Percentiles rank a stretch among this genome's conserved stretches.
phyloP scores from a whole-genome alignment of 2,797 vertebrate species.

The Dicrostonyx torquatus region DNA sequence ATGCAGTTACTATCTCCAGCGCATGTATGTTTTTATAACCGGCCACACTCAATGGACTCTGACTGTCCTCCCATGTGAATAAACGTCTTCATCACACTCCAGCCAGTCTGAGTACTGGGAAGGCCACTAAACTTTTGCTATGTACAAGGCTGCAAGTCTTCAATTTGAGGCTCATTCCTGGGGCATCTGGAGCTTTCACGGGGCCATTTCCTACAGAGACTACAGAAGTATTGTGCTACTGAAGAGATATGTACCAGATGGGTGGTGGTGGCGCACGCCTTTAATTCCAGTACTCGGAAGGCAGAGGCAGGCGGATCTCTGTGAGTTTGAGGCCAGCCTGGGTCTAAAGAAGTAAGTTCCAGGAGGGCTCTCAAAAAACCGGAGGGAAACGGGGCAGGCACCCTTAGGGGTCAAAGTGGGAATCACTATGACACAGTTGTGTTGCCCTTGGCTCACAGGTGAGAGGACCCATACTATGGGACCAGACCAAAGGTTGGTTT shows the following conservation, averaged over 20 bases:
- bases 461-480: neutral
- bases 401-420: slow-evolving; percentile 7
- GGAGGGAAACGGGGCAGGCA: neutral
- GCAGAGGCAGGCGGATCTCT: neutral
- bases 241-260: neutral
- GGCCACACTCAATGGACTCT: neutral
- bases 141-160: neutral
- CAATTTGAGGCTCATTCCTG: slow-evolving; percentile 26
- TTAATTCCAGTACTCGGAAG: neutral
- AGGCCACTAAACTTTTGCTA: neutral
- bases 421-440: neutral
- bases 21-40: neutral
- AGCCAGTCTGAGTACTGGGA: neutral
- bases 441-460: neutral
- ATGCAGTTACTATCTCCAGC: neutral
- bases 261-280: neutral
- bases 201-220: neutral
- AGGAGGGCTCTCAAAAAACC: neutral
- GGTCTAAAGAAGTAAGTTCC: neutral
- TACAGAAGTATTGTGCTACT: neutral
- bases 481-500: neutral
- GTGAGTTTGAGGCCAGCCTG: neutral
- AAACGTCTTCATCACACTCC: slow-evolving; percentile 10
- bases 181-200: neutral
- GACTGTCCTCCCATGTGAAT: neutral